A percentile compares a stretch with the other conserved stretches of the same genome.
Conservation (phyloP, 2,888 invertebrate genomes). For the Carcina quercana region DNA sequence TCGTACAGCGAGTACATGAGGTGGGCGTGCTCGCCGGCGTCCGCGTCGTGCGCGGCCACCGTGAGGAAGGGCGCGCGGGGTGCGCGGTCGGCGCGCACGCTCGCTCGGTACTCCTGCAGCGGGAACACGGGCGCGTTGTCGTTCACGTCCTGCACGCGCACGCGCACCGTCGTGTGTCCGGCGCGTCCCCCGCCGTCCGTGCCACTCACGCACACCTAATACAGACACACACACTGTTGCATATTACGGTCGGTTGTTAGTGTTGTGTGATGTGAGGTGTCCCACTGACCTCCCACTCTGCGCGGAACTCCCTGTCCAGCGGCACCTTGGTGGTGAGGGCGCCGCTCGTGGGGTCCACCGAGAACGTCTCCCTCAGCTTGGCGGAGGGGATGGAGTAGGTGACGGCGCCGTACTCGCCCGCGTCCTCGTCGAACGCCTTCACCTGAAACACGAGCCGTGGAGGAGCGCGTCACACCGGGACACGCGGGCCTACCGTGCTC, state of each 20-base stretch:
- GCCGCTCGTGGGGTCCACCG: slow-evolving; percentile 82
- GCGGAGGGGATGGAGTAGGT: slow-evolving; percentile 87
- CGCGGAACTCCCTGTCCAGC: slow-evolving; percentile 83
- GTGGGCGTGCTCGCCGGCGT: slow-evolving; percentile 80
- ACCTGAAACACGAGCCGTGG: slow-evolving; percentile 49
- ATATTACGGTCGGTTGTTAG: no score
- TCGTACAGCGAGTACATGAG: slow-evolving; percentile 87
- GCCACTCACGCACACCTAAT: slow-evolving; percentile 81
- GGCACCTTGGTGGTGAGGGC: slow-evolving; percentile 79
- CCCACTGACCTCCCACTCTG: slow-evolving; percentile 65
- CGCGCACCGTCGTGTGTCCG: slow-evolving; percentile 83
- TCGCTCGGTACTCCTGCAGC: slow-evolving; percentile 84
- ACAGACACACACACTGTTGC: slow-evolving; percentile 11
- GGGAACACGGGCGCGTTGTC: slow-evolving; percentile 88
- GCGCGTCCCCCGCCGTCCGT: slow-evolving; percentile 88
- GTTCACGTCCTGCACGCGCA: slow-evolving; percentile 88
- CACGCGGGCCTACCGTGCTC: no score
- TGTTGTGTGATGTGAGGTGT: no score
- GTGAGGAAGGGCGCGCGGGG: slow-evolving; percentile 45
- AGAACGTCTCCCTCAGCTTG: slow-evolving; percentile 80
- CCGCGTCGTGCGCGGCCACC: slow-evolving; percentile 85
- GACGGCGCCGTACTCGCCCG: slow-evolving; percentile 83
- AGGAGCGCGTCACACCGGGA: background rate
- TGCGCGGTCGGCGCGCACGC: slow-evolving; percentile 71
- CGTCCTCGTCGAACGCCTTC: slow-evolving; percentile 87